Evolutionary conservation across 35 echinoderm and acorn worm genomes (phyloP).

Genomic region (Ophiothrix spiculata): DNA sequence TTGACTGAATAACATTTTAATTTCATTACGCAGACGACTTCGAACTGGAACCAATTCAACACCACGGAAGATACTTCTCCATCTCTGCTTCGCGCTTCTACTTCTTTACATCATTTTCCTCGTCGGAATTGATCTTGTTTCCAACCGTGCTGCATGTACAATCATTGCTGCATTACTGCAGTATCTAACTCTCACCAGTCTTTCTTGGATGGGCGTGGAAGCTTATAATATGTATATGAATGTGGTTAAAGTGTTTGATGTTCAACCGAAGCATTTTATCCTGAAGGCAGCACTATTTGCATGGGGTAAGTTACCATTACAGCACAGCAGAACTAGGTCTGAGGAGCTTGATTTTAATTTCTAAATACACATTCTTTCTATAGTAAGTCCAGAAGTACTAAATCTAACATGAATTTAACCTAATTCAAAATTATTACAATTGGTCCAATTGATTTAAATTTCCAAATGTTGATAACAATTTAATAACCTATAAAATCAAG

Average conservation of each 20-base stretch:
- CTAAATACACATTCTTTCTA: too few species aligned
- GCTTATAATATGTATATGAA: slow-evolving; percentile 76
- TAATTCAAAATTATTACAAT: too few species aligned
- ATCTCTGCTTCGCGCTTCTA: slow-evolving; percentile 60
- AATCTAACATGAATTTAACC: too few species aligned
- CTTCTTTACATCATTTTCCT: slow-evolving; percentile 61
- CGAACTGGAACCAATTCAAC: slow-evolving; percentile 26
- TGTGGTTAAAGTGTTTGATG: slow-evolving; percentile 63
- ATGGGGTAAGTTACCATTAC: slow-evolving; percentile 91
- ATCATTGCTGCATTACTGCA: slow-evolving; percentile 53
- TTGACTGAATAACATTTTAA: too few species aligned
- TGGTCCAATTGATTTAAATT: too few species aligned
- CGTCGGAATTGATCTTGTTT: slow-evolving; percentile 43
- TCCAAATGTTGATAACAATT: too few species aligned
- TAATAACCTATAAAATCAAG: too few species aligned
- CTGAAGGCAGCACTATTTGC: slow-evolving; percentile 50
- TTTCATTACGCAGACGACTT: too few species aligned
- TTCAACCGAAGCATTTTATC: slow-evolving; percentile 37
- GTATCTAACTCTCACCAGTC: slow-evolving; percentile 53
- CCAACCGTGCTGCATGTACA: background rate
- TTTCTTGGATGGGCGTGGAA: slow-evolving; percentile 82
- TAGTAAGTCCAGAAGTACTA: too few species aligned
- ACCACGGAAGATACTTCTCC: slow-evolving; percentile 56
- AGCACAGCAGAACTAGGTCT: too few species aligned
- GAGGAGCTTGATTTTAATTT: too few species aligned